Conservation (phyloP, 2,888 invertebrate species). For the Petrolisthes manimaculis region DNA sequence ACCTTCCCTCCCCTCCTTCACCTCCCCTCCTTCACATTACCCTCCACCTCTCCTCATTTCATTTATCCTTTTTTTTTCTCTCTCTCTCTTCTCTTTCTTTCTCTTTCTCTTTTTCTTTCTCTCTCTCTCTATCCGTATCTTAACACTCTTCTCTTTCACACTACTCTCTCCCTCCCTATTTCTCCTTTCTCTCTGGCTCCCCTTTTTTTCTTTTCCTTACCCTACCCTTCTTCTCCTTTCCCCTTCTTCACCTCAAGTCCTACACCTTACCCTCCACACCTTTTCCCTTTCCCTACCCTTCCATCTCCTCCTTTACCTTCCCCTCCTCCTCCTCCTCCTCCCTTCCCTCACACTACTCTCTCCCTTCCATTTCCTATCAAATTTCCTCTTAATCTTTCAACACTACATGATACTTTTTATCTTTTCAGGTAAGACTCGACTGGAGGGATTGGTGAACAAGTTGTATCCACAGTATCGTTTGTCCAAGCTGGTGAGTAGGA, state of each 20-base stretch:
- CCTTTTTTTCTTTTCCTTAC: not conserved
- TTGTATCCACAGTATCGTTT: not conserved
- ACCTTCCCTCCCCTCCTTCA: conserved; percentile 1
- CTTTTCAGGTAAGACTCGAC: not conserved
- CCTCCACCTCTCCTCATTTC: not conserved
- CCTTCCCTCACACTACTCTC: not conserved
- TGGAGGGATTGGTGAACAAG: not conserved
- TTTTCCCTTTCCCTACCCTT: not conserved
- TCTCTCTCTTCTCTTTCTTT: not conserved
- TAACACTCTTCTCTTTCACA: not conserved
- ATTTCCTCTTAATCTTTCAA: not conserved
- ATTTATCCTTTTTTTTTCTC: not conserved
- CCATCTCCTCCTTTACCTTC: not conserved
- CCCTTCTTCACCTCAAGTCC: no score
- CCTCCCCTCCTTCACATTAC: not conserved
- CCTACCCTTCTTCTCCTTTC: not conserved
- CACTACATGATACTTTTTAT: no score
- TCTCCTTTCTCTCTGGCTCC: not conserved
- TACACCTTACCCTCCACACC: not conserved
- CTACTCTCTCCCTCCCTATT: not conserved
- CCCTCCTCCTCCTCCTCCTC: not conserved
- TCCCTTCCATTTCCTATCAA: not conserved
- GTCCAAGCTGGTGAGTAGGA: not conserved
- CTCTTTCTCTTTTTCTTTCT: not conserved
- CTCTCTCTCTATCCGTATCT: not conserved